Percentiles rank a stretch among this genome's conserved stretches.
phyloP scores from a whole-genome alignment of 2,113 vertebrate genomes.

The Trochalopteron elliotii region DNA sequence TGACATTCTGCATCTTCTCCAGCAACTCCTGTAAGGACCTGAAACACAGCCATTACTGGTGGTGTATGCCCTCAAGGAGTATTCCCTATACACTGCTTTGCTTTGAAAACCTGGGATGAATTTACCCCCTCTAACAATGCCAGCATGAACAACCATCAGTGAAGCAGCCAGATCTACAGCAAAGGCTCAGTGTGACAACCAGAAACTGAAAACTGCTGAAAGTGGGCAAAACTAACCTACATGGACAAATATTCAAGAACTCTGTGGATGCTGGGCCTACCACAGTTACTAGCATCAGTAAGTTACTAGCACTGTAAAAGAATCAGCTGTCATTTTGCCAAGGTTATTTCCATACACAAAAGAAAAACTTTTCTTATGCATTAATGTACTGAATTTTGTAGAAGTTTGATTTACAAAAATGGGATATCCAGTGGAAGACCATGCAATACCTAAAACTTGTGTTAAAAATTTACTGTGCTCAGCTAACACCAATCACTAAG shows the following conservation, averaged over 20 bases:
- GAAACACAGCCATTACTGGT: neutral
- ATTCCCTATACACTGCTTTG: neutral
- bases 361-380: fast-evolving
- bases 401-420: neutral
- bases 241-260: neutral
- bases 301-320: neutral
- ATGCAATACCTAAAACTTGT: neutral
- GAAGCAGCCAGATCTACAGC: neutral
- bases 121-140: neutral
- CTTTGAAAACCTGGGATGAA: neutral
- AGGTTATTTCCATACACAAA: neutral
- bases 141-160: neutral
- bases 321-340: neutral
- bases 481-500: neutral
- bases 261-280: neutral
- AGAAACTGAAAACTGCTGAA: neutral
- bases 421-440: neutral
- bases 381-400: neutral
- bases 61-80: neutral
- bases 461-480: neutral
- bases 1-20: conserved; percentile 98
- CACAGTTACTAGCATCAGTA: neutral
- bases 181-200: neutral
- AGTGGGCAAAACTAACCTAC: neutral
- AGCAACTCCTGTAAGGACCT: conserved; percentile 97